Evolutionary conservation across 2,797 vertebrate genomes (phyloP).

Genomic region (Danio tinwini): DNA sequence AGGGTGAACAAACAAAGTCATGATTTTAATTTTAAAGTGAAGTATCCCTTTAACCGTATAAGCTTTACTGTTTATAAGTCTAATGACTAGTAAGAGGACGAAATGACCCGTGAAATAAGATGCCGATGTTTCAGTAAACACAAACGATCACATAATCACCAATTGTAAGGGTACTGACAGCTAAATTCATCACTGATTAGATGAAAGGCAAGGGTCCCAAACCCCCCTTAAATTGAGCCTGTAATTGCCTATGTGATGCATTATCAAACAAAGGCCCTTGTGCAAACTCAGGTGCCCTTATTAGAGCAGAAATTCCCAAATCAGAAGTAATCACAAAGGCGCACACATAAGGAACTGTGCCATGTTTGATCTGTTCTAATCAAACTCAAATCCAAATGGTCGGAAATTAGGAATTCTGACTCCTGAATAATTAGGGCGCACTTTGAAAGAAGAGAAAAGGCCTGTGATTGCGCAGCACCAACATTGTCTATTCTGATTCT

Average conservation of each 20-base stretch:
- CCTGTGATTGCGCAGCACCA: conserved; percentile 7
- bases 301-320: conserved; percentile 20
- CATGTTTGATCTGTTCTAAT: conserved; percentile 33
- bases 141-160: conserved; percentile 8
- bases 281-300: conserved; percentile 33
- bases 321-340: conserved; percentile 25
- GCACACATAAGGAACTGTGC: not conserved
- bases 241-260: conserved; percentile 15
- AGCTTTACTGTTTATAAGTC: conserved; percentile 9
- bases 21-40: not conserved
- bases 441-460: conserved; percentile 23
- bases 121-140: conserved; percentile 18
- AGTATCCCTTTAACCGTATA: conserved; percentile 14
- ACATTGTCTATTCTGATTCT: conserved; percentile 5
- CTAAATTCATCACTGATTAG: conserved; percentile 16
- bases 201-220: conserved; percentile 15
- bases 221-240: not conserved
- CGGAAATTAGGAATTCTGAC: conserved; percentile 26
- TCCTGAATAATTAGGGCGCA: conserved; percentile 25
- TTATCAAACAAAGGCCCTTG: conserved; percentile 13
- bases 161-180: conserved; percentile 1
- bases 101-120: conserved; percentile 40
- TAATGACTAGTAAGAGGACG: conserved; percentile 15
- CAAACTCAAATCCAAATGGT: conserved; percentile 32
- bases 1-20: not conserved